phyloP scores from a whole-genome alignment of 64 coral and sea anemone species.

The Anthopleura sola region DNA sequence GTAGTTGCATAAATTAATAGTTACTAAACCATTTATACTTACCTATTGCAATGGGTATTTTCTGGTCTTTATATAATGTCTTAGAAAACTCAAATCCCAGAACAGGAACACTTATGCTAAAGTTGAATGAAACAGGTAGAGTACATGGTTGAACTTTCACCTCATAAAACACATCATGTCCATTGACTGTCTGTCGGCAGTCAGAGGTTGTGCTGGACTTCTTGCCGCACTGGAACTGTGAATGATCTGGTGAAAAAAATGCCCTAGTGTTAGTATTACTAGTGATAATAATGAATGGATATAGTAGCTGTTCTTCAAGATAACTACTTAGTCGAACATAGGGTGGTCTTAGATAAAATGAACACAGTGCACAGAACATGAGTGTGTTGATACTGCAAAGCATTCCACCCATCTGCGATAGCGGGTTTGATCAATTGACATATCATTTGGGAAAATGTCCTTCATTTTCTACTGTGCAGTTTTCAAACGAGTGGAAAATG shows the following conservation, averaged over 20 bases:
- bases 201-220: conserved; percentile 14
- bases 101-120: conserved; percentile 34
- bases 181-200: conserved; percentile 17
- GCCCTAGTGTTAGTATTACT: not conserved
- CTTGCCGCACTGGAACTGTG: conserved; percentile 39
- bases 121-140: conserved; percentile 27
- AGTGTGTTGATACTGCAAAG: no score
- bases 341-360: no score
- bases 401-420: no score
- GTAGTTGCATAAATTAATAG: no score
- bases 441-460: no score
- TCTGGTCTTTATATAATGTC: conserved; percentile 3
- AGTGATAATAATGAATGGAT: no score
- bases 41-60: conserved; percentile 22
- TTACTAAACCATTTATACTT: not conserved
- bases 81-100: not conserved
- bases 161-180: conserved; percentile 60
- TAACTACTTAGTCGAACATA: no score
- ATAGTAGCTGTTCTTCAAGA: no score
- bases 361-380: no score
- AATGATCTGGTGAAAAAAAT: conserved; percentile 21
- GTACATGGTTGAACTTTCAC: conserved; percentile 49
- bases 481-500: no score
- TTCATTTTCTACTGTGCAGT: no score
- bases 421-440: no score